Evolutionary conservation across 2,888 invertebrate species (phyloP).

Genomic region (Scaptomyza polygonia): DNA sequence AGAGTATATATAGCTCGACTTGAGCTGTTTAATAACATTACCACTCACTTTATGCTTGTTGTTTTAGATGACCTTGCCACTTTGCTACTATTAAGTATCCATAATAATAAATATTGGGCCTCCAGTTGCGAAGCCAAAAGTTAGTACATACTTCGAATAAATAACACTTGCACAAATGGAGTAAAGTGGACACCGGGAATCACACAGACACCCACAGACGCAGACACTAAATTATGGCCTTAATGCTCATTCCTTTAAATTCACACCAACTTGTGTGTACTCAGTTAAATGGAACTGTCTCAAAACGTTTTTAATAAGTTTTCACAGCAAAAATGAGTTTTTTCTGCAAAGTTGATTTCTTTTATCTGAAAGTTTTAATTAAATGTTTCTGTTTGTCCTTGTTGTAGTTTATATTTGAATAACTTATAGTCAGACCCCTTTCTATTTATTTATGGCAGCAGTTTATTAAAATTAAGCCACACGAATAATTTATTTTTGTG

Average conservation of each 20-base stretch:
- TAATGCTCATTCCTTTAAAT: slow-evolving; percentile 10
- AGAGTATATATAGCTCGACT: not conserved
- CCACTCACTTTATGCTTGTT: slow-evolving; percentile 12
- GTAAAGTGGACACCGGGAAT: slow-evolving; percentile 3
- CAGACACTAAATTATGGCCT: slow-evolving; percentile 25
- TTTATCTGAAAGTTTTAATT: slow-evolving; percentile 53
- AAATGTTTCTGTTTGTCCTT: slow-evolving; percentile 30
- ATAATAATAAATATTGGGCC: slow-evolving; percentile 37
- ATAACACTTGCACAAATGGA: slow-evolving; percentile 41
- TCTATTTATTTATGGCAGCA: not conserved
- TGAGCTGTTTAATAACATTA: not conserved
- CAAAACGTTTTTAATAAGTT: slow-evolving; percentile 20
- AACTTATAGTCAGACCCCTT: slow-evolving; percentile 11
- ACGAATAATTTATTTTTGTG: not conserved
- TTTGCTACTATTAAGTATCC: slow-evolving; percentile 44
- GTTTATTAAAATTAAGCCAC: not conserved
- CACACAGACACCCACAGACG: slow-evolving; percentile 2
- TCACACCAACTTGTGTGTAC: slow-evolving; percentile 12
- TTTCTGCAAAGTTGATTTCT: slow-evolving; percentile 7
- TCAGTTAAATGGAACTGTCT: slow-evolving; percentile 4
- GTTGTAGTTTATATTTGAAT: slow-evolving; percentile 25
- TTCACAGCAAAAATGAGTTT: slow-evolving; percentile 2
- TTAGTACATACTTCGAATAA: slow-evolving; percentile 26
- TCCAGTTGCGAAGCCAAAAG: slow-evolving; percentile 4
- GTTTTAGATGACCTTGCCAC: not conserved